Evolutionary conservation across 2,888 invertebrate genomes (phyloP).

Genomic region (Tetranychus truncatus): DNA sequence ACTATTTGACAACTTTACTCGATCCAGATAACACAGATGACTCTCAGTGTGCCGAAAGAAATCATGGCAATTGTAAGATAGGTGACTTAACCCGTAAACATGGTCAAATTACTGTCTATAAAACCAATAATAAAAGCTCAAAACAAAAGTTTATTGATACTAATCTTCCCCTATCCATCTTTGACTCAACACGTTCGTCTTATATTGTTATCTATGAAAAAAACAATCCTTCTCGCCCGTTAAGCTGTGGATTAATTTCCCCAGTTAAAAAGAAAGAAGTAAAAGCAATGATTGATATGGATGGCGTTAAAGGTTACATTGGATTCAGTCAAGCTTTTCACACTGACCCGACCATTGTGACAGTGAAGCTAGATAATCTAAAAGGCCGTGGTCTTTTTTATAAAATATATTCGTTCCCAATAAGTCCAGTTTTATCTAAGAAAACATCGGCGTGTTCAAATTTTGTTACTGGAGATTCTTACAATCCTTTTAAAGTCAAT

Average conservation of each 20-base stretch:
- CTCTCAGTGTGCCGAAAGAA: constrained; percentile 34
- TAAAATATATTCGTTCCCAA: constrained; percentile 36
- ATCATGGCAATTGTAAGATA: constrained; percentile 31
- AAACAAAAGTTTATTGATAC: constrained; percentile 46
- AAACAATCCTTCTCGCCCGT: constrained; percentile 39
- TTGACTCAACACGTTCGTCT: constrained; percentile 40
- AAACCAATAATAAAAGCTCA: constrained; percentile 28
- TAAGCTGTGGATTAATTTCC: constrained; percentile 60
- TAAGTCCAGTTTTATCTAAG: constrained; percentile 27
- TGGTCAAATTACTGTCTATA: constrained; percentile 42
- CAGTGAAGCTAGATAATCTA: constrained; percentile 39
- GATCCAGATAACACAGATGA: constrained; percentile 51
- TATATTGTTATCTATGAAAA: constrained; percentile 65
- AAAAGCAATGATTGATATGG: constrained; percentile 30
- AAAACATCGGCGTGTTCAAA: constrained; percentile 40
- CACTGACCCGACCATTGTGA: constrained; percentile 43
- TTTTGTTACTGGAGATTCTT: constrained; percentile 46
- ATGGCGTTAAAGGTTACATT: constrained; percentile 61
- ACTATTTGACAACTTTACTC: constrained; percentile 62
- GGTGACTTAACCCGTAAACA: constrained; percentile 60
- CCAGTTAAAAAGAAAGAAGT: constrained; percentile 28
- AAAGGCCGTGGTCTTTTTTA: constrained; percentile 32
- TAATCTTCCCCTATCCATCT: constrained; percentile 43
- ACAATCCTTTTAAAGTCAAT: constrained; percentile 44
- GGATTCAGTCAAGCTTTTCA: constrained; percentile 58